Evolutionary conservation across 2,888 invertebrate genomes (phyloP).

Genomic region (Drosophila niveifrons): DNA sequence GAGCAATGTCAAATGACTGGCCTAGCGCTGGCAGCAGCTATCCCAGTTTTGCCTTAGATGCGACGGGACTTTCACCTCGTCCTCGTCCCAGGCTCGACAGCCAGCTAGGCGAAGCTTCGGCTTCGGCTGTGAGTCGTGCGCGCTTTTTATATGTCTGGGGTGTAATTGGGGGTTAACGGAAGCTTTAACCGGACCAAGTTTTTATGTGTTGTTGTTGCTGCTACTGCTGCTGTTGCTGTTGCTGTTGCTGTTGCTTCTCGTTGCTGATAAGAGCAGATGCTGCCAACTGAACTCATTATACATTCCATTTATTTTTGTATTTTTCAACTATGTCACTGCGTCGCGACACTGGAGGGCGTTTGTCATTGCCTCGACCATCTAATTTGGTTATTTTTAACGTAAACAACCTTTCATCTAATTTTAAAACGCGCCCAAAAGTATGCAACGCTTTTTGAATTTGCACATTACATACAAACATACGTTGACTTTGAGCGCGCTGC

Average conservation of each 20-base stretch:
- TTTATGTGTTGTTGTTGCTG: slow-evolving; percentile 39
- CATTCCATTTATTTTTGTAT: slow-evolving; percentile 40
- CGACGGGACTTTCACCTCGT: slow-evolving; percentile 69
- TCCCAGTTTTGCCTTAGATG: slow-evolving; percentile 77
- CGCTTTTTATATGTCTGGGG: slow-evolving; percentile 14
- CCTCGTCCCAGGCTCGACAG: slow-evolving; percentile 28
- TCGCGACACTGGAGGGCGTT: slow-evolving; percentile 20
- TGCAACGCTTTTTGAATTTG: not conserved
- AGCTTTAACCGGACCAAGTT: slow-evolving; percentile 75
- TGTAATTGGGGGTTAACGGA: slow-evolving; percentile 47
- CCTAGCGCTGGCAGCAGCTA: slow-evolving; percentile 62
- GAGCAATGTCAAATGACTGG: slow-evolving; percentile 84
- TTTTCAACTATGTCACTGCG: slow-evolving; percentile 17
- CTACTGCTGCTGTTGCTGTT: slow-evolving; percentile 20
- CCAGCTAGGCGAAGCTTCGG: slow-evolving; percentile 22
- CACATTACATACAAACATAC: not conserved
- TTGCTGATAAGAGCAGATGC: slow-evolving; percentile 47
- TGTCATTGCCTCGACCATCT: slow-evolving; percentile 10
- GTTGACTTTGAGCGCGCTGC: slow-evolving; percentile 6
- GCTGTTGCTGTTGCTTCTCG: slow-evolving; percentile 13
- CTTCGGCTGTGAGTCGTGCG: slow-evolving; percentile 65
- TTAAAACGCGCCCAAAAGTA: slow-evolving; percentile 15
- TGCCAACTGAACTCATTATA: slow-evolving; percentile 38
- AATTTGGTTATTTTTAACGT: slow-evolving; percentile 45
- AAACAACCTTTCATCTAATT: slow-evolving; percentile 29